Evolutionary conservation across 2,113 vertebrate species (phyloP).

Genomic region (Myotis davidii): DNA sequence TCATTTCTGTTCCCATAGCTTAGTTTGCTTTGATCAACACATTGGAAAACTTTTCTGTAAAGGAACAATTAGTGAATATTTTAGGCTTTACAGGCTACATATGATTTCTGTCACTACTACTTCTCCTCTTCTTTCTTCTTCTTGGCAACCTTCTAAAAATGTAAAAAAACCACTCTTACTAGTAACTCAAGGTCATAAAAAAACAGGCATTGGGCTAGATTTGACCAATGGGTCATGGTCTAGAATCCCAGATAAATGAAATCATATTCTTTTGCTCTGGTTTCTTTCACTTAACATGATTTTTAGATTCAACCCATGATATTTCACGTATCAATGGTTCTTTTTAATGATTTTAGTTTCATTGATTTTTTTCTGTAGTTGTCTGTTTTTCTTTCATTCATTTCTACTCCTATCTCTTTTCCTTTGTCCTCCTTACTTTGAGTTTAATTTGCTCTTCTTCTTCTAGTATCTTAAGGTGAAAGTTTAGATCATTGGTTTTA

Average conservation of each 20-base stretch:
- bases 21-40: neutral
- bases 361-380: slow-evolving; percentile 12
- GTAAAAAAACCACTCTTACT: neutral
- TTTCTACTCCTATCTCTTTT: neutral
- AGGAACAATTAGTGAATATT: neutral
- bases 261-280: neutral
- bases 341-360: neutral
- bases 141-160: slow-evolving; percentile 24
- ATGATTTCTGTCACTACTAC: neutral
- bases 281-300: slow-evolving; percentile 3
- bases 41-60: neutral
- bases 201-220: neutral
- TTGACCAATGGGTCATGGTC: neutral
- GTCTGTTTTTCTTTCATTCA: neutral
- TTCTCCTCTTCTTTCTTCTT: neutral
- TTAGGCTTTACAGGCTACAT: neutral
- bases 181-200: neutral
- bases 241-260: neutral
- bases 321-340: neutral
- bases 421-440: neutral
- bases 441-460: slow-evolving; percentile 11
- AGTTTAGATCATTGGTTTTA: neutral
- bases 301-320: neutral
- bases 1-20: neutral
- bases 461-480: slow-evolving; percentile 1